These are phyloP conservation scores for Cremastinae sp. DNA, from an alignment of 2,888 invertebrate species.

Conservation along the genomic window DNA sequence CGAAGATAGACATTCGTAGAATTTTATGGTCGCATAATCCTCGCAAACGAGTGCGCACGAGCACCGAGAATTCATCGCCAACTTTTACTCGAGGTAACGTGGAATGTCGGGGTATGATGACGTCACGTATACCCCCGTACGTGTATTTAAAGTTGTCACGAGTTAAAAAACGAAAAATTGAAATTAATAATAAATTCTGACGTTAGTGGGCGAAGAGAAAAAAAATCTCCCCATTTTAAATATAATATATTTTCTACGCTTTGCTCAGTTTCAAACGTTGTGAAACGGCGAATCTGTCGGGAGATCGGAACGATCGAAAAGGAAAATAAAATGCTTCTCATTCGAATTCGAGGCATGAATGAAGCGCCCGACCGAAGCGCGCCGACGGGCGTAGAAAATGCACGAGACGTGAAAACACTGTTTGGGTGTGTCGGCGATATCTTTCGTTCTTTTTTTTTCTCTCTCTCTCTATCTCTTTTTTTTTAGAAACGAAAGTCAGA, in stretches of 20 bases:
- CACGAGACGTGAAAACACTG: slow-evolving; percentile 40
- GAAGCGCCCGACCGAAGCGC: slow-evolving; percentile 54
- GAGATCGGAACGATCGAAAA: slow-evolving; percentile 24
- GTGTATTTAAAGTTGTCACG: slow-evolving; percentile 37
- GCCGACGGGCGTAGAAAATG: slow-evolving; percentile 31
- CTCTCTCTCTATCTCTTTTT: too few species aligned
- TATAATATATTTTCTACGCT: too few species aligned
- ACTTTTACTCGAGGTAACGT: slow-evolving; percentile 50
- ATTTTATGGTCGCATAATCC: slow-evolving; percentile 64
- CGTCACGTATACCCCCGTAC: slow-evolving; percentile 67
- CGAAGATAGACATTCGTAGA: slow-evolving; percentile 56
- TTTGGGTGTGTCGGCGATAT: slow-evolving; percentile 61
- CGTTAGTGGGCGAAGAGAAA: too few species aligned
- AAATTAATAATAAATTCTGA: too few species aligned
- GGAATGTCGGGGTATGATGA: slow-evolving; percentile 71
- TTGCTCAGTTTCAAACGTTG: too few species aligned
- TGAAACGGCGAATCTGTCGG: slow-evolving; percentile 5
- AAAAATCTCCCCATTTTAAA: too few species aligned
- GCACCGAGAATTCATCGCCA: slow-evolving; percentile 54
- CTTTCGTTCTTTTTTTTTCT: background rate
- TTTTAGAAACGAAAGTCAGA: background rate
- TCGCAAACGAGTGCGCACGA: slow-evolving; percentile 19
- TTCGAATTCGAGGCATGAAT: slow-evolving; percentile 68
- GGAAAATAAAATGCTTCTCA: slow-evolving; percentile 60
- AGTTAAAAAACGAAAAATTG: slow-evolving; percentile 59